A percentile compares a stretch with the other conserved stretches of the same genome.
phyloP scores from a whole-genome alignment of 2,888 invertebrate species.

The Troglohyphantes excavatus region DNA sequence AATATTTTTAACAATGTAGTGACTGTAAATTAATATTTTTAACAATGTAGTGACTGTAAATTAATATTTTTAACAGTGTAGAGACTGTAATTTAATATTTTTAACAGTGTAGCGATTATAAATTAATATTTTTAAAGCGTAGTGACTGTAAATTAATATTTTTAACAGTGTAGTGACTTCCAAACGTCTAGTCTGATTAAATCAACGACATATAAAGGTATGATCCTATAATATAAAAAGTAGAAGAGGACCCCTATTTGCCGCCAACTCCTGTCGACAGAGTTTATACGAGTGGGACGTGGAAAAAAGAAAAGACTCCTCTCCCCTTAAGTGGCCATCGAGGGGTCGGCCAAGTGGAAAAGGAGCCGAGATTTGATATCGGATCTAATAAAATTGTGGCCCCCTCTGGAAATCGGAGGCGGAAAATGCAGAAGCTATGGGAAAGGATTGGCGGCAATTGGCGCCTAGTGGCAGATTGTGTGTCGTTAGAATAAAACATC shows the following conservation, averaged over 20 bases:
- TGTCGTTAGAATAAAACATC: conserved; percentile 10
- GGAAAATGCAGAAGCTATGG: conserved; percentile 53
- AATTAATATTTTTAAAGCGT: too few species aligned
- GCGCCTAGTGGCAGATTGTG: neutral
- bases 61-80: too few species aligned
- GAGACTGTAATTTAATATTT: too few species aligned
- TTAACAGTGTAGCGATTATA: too few species aligned
- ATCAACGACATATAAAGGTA: neutral
- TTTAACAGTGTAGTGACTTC: too few species aligned
- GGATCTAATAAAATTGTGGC: conserved; percentile 72
- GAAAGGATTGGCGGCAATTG: conserved; percentile 38
- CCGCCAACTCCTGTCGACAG: conserved; percentile 39
- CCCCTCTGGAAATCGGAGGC: conserved; percentile 9
- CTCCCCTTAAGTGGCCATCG: conserved; percentile 55
- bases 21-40: too few species aligned
- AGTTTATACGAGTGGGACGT: conserved; percentile 49
- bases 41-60: too few species aligned
- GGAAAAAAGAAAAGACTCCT: conserved; percentile 15
- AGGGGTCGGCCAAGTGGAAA: conserved; percentile 41
- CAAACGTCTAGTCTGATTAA: neutral
- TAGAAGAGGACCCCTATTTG: neutral
- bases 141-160: too few species aligned
- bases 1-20: too few species aligned
- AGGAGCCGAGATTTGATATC: conserved; percentile 61
- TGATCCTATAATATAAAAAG: neutral